These are phyloP conservation scores for Oriolus oriolus DNA, from an alignment of 2,113 vertebrate genomes.

Conservation along the genomic window DNA sequence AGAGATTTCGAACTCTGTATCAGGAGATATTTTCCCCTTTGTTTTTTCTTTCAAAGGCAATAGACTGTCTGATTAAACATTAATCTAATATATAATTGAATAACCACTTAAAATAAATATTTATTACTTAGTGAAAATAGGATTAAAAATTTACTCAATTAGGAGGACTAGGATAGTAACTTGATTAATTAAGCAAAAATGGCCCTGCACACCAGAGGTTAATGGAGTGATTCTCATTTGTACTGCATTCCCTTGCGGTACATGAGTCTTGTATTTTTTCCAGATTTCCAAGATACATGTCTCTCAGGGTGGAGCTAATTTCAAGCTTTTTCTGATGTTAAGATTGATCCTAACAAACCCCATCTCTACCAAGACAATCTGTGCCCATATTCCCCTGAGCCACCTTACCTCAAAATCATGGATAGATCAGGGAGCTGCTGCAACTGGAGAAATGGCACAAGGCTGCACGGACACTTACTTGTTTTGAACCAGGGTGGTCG, in stretches of 20 bases:
- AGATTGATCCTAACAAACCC: background rate
- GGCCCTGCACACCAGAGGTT: background rate
- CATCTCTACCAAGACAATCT: background rate
- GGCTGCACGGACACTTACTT: background rate
- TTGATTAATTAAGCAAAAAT: background rate
- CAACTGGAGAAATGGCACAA: background rate
- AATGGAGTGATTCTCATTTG: background rate
- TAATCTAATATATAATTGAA: background rate
- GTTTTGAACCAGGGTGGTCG: background rate
- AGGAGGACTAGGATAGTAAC: background rate
- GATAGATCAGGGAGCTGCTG: background rate
- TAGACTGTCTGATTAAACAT: background rate
- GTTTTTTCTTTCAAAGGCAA: background rate
- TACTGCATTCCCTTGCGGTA: background rate
- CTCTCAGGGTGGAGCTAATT: background rate
- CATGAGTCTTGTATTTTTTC: background rate
- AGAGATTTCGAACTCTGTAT: background rate
- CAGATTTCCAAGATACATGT: background rate
- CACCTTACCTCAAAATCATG: background rate
- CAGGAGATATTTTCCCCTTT: background rate
- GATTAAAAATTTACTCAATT: background rate
- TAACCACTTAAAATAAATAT: background rate
- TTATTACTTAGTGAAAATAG: background rate
- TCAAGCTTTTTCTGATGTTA: background rate
- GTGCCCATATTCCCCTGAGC: background rate